Evolutionary conservation across 2,888 invertebrate species (phyloP), one percentile per base, ranked within the genome.

Genomic region (Imbricaverruca yamaguchii): DNA sequence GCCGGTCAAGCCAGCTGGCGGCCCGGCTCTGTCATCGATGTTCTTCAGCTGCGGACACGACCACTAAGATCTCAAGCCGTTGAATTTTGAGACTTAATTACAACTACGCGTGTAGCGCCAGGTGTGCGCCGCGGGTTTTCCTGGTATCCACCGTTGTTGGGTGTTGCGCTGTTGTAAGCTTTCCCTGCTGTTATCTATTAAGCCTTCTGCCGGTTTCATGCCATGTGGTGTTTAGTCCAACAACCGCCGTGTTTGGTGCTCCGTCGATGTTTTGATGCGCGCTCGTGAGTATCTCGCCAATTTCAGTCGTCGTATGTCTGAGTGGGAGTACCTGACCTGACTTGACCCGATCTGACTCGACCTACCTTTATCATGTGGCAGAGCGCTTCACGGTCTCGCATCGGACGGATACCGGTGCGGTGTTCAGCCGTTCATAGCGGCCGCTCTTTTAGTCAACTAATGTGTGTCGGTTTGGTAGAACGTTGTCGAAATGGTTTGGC

Each of bases 161-260:
- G n/a, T 67, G 67, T 67, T 67, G 25, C 67, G 67, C 67, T 67
- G 67, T 67, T 67, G 67, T 67, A 25, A n/a, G 67, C 67, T 67
- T 25, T 67, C 67, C 65, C 67, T 25, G 67, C 67, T 67, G 67
- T 25, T 25, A 10, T 25, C 25, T 25, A 25, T 3, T 13, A n/a
- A 8, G n/a, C n/a, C 23, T 23, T 67, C 25, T 67, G 67, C 67
- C 25, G 67, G 67, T 25, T 23, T 67, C 13, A 25, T 25, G 67
- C 13, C 67, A 67, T 25, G 67, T 67, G 67, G 67, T 67, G 67
- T 67, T 67, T 25, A 2, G 25, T n/a, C 67, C 11, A 25, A 23
- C 67, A 25, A 25, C 67, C n/a, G 25, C 23, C 25, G 25, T 23
- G 25, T 67, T 25, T 4, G n/a, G 39, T 39, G 25, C 25, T 13